Evolutionary conservation across 2,113 vertebrate genomes (phyloP).

Genomic region (Rhabdornis inornatus): DNA sequence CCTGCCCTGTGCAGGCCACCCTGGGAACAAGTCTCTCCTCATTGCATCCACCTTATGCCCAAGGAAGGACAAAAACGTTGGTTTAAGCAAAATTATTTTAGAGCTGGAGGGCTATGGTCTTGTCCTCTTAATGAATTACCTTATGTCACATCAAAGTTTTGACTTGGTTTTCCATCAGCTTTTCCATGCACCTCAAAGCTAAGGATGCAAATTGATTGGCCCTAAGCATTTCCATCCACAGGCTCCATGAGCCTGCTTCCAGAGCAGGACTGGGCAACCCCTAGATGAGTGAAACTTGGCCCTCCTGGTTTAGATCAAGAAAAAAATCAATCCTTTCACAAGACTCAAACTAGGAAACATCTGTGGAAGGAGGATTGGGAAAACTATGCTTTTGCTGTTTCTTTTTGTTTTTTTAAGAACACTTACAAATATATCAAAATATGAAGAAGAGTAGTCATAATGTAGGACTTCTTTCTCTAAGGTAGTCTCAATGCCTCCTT

Average conservation of each 20-base stretch:
- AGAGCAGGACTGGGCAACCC: neutral
- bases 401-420: neutral
- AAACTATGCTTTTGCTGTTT: neutral
- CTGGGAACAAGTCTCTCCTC: neutral
- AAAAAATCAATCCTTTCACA: neutral
- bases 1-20: neutral
- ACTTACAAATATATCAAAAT: slow-evolving; percentile 98
- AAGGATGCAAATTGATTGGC: neutral
- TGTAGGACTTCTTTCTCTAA: slow-evolving; percentile 87
- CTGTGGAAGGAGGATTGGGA: neutral
- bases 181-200: accelerated
- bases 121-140: neutral
- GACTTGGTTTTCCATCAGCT: neutral
- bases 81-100: neutral
- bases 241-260: neutral
- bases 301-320: neutral
- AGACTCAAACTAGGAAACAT: neutral
- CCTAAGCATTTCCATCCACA: neutral
- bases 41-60: neutral
- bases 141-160: neutral
- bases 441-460: slow-evolving; percentile 91
- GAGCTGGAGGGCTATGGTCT: neutral
- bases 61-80: accelerated
- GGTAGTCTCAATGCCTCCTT: slow-evolving; percentile 83
- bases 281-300: neutral